Evolutionary conservation across 2,113 vertebrate species (phyloP), one percentile per base, ranked within the genome.

Genomic region (Caloenas nicobarica): DNA sequence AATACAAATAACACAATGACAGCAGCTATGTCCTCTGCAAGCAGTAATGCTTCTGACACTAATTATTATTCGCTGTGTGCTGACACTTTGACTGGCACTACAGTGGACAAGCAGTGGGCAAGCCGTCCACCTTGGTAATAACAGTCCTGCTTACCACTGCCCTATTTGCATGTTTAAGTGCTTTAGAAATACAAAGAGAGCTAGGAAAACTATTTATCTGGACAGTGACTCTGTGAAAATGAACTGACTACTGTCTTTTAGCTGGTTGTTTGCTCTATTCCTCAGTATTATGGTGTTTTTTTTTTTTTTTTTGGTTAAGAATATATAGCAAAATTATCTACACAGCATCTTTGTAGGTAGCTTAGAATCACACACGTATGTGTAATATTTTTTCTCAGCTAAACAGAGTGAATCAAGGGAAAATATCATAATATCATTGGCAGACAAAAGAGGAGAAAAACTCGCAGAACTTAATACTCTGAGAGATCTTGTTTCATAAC

Each of bases 81-180:
- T 79, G 73, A 72, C 44, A 51, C 28, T 85, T 80, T 34, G 53
- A 60, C 16, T 33, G 46, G 19, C 18, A 17, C 33, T 58, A 14
- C 13, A 66, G 38, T 26, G 25, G 38, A 46, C 42, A 80, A 68
- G 40, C 48, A 77, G 34, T 18, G 31, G 29, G 8, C 26, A 64
- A 77, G 22, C 16, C 22, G 34, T 26, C 64, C 62, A 22, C 42
- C 26, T 51, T 58, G 7, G 8, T 77, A 77, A 40, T 11, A 70
- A 17, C 0, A 1, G 18, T 50, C 14, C 26, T 1, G 0, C 28
- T 44, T 62, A 44, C 21, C 31, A 29, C 25, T 69, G 38, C 9
- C n/a, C 17, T 50, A 26, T 65, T 71, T 64, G 28, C 15, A 36
- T 38, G 23, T 33, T 86, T 29, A 38, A 57, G 26, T 81, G 50